phyloP scores from a whole-genome alignment of 2,888 invertebrate genomes.

The Drosophila formosana region DNA sequence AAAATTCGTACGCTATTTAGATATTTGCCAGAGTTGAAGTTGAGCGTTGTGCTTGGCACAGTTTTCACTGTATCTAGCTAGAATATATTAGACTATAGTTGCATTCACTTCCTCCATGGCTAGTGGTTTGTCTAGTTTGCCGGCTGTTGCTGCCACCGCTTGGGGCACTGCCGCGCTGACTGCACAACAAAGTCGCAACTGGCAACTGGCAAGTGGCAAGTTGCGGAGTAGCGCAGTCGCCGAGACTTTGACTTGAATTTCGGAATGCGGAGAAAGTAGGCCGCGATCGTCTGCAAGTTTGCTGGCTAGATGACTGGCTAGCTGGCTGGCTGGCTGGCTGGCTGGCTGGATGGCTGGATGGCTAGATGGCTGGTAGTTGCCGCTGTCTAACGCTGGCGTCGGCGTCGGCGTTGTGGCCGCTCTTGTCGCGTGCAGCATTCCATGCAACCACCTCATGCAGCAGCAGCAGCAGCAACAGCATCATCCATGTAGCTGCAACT shows the following conservation, averaged over 20 bases:
- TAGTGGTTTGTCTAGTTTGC: constrained; percentile 65
- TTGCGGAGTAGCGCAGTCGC: constrained; percentile 24
- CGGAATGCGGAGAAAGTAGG: constrained; percentile 85
- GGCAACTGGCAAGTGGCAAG: constrained; percentile 39
- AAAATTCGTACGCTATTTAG: background rate
- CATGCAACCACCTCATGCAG: constrained; percentile 50
- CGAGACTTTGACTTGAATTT: constrained; percentile 62
- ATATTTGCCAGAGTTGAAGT: background rate
- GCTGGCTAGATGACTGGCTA: background rate
- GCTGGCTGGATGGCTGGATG: background rate
- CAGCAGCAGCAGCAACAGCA: constrained; percentile 21
- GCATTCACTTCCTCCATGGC: constrained; percentile 59
- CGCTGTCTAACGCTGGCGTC: background rate
- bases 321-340: background rate
- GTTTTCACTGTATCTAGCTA: constrained; percentile 35
- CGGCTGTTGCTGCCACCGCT: constrained; percentile 26
- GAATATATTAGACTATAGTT: constrained; percentile 20
- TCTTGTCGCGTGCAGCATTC: constrained; percentile 75
- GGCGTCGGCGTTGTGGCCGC: constrained; percentile 36
- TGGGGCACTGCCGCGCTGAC: constrained; percentile 47
- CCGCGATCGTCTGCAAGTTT: constrained; percentile 72
- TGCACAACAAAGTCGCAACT: constrained; percentile 67
- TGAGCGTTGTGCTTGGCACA: background rate
- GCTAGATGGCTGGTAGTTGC: constrained; percentile 2
- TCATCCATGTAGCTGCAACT: constrained; percentile 27